Evolutionary conservation across 2,113 vertebrate genomes (phyloP).

Genomic region (Aspidoscelis tigris): DNA sequence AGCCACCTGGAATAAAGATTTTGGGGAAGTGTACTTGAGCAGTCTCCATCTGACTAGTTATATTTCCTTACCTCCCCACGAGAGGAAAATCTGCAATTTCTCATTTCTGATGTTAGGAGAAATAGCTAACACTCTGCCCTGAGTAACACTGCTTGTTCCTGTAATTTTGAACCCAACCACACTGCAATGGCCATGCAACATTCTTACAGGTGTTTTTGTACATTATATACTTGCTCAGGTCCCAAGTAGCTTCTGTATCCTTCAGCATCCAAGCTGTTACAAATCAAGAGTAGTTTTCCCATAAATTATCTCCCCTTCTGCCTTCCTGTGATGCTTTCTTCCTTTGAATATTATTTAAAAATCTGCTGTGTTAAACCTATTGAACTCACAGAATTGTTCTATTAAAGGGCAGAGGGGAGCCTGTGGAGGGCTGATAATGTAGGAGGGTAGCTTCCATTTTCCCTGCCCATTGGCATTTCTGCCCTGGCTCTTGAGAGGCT

Average conservation of each 20-base stretch:
- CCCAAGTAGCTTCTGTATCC: background rate
- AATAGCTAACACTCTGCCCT: constrained; percentile 37
- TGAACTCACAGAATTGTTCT: background rate
- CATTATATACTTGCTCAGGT: background rate
- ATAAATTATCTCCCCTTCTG: too few relatives aligned
- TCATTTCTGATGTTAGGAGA: background rate
- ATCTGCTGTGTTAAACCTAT: background rate
- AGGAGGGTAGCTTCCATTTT: background rate
- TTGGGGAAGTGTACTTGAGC: constrained; percentile 19
- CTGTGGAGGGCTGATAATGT: background rate
- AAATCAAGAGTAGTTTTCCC: background rate
- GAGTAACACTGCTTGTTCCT: constrained; percentile 37
- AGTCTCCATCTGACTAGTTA: constrained; percentile 23
- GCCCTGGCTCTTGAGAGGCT: background rate
- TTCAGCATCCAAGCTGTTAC: background rate
- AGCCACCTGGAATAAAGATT: constrained; percentile 36
- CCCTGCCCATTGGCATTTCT: background rate
- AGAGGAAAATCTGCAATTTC: background rate
- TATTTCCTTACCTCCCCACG: constrained; percentile 25
- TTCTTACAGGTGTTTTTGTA: constrained; percentile 4
- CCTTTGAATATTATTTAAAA: background rate
- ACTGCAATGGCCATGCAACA: constrained; percentile 48
- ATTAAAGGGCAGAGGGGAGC: background rate
- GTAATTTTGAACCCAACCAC: constrained; percentile 54
- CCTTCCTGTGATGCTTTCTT: background rate